These are phyloP conservation scores for Carcharodon carcharias DNA, from an alignment of 2,797 vertebrate species.

Conservation along the genomic window DNA sequence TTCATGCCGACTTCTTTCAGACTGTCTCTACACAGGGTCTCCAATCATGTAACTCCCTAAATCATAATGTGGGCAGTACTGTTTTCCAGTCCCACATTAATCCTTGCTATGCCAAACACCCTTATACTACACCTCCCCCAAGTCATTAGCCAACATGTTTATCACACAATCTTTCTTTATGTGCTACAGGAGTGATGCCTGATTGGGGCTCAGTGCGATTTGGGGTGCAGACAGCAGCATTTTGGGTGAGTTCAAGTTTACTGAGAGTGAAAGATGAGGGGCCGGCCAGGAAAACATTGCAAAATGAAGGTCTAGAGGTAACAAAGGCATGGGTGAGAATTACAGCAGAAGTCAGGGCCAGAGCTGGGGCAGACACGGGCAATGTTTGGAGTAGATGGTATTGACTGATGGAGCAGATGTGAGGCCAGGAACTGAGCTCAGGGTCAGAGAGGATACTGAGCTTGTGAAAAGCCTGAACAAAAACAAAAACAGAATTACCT, in stretches of 20 bases:
- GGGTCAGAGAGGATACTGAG: neutral
- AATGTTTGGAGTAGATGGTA: neutral
- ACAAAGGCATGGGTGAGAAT: neutral
- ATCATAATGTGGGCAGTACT: too few relatives aligned
- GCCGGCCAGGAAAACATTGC: neutral
- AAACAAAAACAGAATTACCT: too few relatives aligned
- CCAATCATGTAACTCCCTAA: too few relatives aligned
- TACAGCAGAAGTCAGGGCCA: neutral
- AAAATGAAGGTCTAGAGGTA: neutral
- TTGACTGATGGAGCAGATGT: neutral
- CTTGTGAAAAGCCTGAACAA: neutral
- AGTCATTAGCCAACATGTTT: too few relatives aligned
- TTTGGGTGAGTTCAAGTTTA: neutral
- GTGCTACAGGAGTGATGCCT: neutral
- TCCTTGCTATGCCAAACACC: too few relatives aligned
- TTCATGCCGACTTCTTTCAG: too few relatives aligned
- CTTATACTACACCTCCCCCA: too few relatives aligned
- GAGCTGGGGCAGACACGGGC: too few relatives aligned
- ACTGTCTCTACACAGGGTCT: too few relatives aligned
- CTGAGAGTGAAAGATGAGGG: neutral
- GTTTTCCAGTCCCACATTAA: too few relatives aligned
- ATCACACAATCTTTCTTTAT: too few relatives aligned
- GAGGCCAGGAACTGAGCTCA: neutral
- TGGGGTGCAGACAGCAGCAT: neutral
- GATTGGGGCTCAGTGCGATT: neutral